These are phyloP conservation scores for Gulo gulo DNA, from an alignment of 2,113 vertebrate species.

Conservation along the genomic window DNA sequence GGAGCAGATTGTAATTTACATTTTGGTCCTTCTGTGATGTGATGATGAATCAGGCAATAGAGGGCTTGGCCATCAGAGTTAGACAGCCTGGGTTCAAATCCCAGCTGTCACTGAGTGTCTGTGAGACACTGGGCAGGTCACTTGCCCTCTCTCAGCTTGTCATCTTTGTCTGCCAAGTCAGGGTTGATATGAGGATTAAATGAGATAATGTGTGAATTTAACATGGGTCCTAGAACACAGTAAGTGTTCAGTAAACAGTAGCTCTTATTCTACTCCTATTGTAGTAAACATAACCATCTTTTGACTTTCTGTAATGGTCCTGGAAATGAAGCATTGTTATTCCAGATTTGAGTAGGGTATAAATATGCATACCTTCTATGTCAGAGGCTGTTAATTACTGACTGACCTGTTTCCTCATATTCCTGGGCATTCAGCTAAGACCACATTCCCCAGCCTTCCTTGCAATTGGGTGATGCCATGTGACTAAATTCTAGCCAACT, in stretches of 20 bases:
- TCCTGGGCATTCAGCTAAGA: background rate
- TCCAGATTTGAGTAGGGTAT: background rate
- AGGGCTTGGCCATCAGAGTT: background rate
- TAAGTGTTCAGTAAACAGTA: background rate
- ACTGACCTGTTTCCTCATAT: background rate
- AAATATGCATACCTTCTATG: background rate
- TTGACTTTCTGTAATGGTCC: background rate
- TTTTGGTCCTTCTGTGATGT: background rate
- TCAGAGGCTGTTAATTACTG: background rate
- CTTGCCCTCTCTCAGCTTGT: background rate
- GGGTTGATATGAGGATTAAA: background rate
- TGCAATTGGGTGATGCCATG: background rate
- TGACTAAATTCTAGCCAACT: background rate
- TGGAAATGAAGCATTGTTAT: background rate
- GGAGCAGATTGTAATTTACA: background rate
- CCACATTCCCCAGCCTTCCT: background rate
- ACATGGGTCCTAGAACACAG: background rate
- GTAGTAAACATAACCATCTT: background rate
- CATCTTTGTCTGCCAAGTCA: slow-evolving; percentile 7
- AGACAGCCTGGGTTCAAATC: background rate
- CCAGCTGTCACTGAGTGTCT: background rate
- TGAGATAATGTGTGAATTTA: background rate
- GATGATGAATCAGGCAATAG: background rate
- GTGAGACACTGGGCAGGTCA: background rate
- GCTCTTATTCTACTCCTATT: background rate